These are phyloP conservation scores for Abrostola triplasia DNA, from an alignment of 2,888 invertebrate species.

Conservation along the genomic window DNA sequence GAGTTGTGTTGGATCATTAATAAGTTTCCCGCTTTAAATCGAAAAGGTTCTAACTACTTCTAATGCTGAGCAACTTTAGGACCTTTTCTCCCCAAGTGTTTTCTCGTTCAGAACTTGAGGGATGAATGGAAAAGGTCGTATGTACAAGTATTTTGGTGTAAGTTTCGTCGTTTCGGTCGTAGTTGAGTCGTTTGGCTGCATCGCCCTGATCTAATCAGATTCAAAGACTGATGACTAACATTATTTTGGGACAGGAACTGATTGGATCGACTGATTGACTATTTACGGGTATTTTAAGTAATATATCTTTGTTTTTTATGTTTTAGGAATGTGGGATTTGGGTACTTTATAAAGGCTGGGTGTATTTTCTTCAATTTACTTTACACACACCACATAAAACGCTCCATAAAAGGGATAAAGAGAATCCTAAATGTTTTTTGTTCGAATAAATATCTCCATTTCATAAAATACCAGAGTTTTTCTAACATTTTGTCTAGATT, in stretches of 20 bases:
- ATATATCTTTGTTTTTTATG: conserved; percentile 25
- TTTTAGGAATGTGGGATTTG: conserved; percentile 11
- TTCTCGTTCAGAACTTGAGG: conserved; percentile 41
- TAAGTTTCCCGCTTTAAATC: conserved; percentile 66
- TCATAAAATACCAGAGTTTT: background rate
- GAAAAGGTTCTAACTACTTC: conserved; percentile 65
- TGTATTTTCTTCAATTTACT: background rate
- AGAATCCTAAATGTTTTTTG: too few species aligned
- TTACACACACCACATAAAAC: background rate
- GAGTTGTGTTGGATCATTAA: conserved; percentile 78
- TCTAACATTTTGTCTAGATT: background rate
- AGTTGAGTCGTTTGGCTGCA: conserved; percentile 56
- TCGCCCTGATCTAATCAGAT: conserved; percentile 75
- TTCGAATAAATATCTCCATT: background rate
- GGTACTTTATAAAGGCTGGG: conserved; percentile 8
- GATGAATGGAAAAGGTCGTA: conserved; percentile 61
- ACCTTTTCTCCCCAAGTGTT: conserved; percentile 57
- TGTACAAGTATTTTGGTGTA: conserved; percentile 39
- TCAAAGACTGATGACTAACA: conserved; percentile 75
- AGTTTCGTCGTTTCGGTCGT: conserved; percentile 56
- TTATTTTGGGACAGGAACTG: conserved; percentile 74
- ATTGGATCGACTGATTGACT: conserved; percentile 73
- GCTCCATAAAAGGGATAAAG: too few species aligned
- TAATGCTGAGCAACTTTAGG: conserved; percentile 47
- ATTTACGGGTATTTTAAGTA: conserved; percentile 51